Conservation (phyloP, 2,888 invertebrate genomes). For the Deilephila porcellus region DNA sequence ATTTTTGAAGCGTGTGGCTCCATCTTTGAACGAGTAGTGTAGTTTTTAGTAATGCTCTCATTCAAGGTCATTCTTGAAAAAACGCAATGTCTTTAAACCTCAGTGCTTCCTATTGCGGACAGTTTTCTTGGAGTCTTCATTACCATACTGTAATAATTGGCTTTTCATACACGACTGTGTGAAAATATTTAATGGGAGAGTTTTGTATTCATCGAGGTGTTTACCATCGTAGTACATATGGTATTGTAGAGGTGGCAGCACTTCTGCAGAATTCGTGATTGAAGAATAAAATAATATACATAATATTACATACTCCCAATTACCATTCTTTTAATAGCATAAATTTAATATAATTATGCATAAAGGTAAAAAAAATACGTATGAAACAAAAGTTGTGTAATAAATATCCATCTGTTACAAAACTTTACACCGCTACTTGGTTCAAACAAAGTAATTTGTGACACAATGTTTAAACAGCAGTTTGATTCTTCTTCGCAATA, state of each 20-base stretch:
- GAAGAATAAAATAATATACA: no score
- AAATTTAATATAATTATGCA: not conserved
- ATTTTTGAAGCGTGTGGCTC: conserved; percentile 53
- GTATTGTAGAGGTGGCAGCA: not conserved
- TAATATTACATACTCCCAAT: no score
- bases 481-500: not conserved
- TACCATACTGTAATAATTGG: not conserved
- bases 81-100: conserved; percentile 13
- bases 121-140: not conserved
- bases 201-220: not conserved
- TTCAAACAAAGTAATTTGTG: conserved; percentile 9
- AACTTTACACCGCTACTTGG: not conserved
- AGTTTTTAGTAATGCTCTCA: conserved; percentile 32
- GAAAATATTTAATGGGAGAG: not conserved
- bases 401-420: not conserved
- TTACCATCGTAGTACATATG: not conserved
- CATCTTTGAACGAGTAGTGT: conserved; percentile 58
- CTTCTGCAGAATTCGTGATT: not conserved
- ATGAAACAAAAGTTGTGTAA: not conserved
- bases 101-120: not conserved
- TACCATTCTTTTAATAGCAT: not conserved
- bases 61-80: conserved; percentile 43
- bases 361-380: not conserved
- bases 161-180: not conserved
- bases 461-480: conserved; percentile 7